phyloP scores from a whole-genome alignment of 2,797 vertebrate species.

The Onychomys torridus region DNA sequence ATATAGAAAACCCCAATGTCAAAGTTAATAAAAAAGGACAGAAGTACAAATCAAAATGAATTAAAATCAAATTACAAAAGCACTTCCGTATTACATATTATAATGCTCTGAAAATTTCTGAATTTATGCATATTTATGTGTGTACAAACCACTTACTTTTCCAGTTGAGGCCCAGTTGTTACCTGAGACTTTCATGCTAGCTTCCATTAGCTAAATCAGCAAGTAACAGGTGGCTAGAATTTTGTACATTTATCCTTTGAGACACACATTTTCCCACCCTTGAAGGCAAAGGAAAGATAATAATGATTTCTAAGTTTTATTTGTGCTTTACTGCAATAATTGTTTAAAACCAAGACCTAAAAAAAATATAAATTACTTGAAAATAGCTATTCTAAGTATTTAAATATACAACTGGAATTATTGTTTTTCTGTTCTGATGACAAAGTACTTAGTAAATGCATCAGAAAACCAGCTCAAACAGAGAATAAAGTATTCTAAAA shows the following conservation, averaged over 20 bases:
- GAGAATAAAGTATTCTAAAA: conserved; percentile 47
- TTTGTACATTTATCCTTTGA: background rate
- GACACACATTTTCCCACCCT: background rate
- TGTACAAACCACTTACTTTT: background rate
- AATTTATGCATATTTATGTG: background rate
- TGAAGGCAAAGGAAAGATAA: too few relatives aligned
- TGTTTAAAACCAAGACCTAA: conserved; percentile 31
- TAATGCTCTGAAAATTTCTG: background rate
- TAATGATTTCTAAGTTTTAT: too few relatives aligned
- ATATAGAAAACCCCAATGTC: background rate
- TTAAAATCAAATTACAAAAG: background rate
- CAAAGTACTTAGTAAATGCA: background rate
- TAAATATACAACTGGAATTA: conserved; percentile 11
- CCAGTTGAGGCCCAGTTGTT: background rate
- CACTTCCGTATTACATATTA: background rate
- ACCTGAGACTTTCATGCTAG: background rate
- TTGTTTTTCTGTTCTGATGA: background rate
- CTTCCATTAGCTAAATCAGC: background rate
- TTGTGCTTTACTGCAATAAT: background rate
- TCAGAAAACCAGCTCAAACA: background rate
- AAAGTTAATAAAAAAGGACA: background rate
- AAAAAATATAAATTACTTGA: background rate
- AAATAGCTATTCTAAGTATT: conserved; percentile 17
- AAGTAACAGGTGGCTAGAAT: background rate
- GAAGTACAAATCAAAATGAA: conserved; percentile 39